Evolutionary conservation across 2,888 invertebrate genomes (phyloP), one percentile per base, ranked within the genome.

Genomic region (Atrina japonica): DNA sequence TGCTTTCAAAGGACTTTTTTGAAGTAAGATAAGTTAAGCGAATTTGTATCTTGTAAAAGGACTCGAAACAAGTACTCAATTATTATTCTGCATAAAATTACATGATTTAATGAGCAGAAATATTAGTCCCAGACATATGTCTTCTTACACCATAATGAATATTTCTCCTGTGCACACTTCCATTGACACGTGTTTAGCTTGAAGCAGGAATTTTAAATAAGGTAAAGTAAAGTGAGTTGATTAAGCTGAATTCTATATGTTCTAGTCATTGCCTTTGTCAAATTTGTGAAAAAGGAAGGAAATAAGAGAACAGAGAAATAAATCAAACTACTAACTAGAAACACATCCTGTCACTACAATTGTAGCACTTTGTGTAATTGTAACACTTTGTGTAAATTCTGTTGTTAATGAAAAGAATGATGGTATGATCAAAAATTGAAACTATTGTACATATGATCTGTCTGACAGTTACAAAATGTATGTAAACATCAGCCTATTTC

Each of bases 41-140:
- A 60, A 49, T 60, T 60, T 60, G 45, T 60, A 60, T 30, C 49
- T n/a, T 30, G 60, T 49, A 47, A 60, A 60, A 45, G 47, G 49
- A 30, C 29, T 27, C 30, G 49, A n/a, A 30, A 30, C 27, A 47
- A 49, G 45, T 49, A 49, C 11, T 16, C 6, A 27, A 47, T 41
- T 3, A 27, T 30, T 47, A 30, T 47, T 47, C 30, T 60, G 60
- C 60, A 60, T 60, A 60, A 60, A 60, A 60, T 60, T 60, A 60
- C 23, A 60, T 18, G 27, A n/a, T n/a, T 25, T 60, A 60, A 60
- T 49, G 60, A 30, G 43, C n/a, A 60, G 49, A 9, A 47, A 29
- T 60, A 29, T 14, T 21, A 60, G 35, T 21, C 47, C 47, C 23
- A 23, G 60, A 60, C 60, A 60, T 60, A 60, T 60, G 60, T 60